These are phyloP conservation scores for Ceramica pisi DNA, from an alignment of 2,888 invertebrate genomes.

Conservation along the genomic window DNA sequence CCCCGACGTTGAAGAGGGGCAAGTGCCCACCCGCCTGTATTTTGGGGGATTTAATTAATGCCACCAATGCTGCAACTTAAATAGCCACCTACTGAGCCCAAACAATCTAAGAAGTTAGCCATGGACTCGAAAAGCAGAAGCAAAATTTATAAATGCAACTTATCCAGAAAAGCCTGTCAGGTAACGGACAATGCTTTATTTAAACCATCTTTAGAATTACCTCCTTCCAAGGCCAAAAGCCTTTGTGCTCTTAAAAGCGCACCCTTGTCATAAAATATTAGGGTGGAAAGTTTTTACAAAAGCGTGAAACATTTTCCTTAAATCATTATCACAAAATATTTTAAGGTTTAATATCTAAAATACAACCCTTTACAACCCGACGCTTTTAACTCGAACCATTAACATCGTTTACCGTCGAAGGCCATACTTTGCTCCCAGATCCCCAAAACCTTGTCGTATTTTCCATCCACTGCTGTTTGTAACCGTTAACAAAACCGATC, in stretches of 20 bases:
- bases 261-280: conserved; percentile 21
- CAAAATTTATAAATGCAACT: not conserved
- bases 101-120: too few relatives aligned
- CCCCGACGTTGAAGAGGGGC: too few relatives aligned
- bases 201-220: not conserved
- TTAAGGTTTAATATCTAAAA: conserved; percentile 31
- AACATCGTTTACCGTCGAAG: conserved; percentile 50
- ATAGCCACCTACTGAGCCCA: too few relatives aligned
- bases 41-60: too few relatives aligned
- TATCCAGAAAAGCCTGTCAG: not conserved
- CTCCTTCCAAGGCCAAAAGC: not conserved
- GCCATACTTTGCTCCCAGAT: conserved; percentile 42
- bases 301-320: conserved; percentile 7
- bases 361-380: conserved; percentile 32
- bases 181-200: not conserved
- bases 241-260: conserved; percentile 8
- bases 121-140: not conserved
- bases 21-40: too few relatives aligned
- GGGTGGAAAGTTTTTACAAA: conserved; percentile 29
- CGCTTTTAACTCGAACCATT: conserved; percentile 48
- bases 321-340: conserved; percentile 35
- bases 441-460: conserved; percentile 3
- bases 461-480: conserved; percentile 17
- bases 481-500: conserved; percentile 2
- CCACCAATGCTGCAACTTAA: too few relatives aligned